Evolutionary conservation across 1,140 invertebrate genomes (phyloP), one percentile per base, ranked within the genome.

Genomic region (Nephila pilipes): DNA sequence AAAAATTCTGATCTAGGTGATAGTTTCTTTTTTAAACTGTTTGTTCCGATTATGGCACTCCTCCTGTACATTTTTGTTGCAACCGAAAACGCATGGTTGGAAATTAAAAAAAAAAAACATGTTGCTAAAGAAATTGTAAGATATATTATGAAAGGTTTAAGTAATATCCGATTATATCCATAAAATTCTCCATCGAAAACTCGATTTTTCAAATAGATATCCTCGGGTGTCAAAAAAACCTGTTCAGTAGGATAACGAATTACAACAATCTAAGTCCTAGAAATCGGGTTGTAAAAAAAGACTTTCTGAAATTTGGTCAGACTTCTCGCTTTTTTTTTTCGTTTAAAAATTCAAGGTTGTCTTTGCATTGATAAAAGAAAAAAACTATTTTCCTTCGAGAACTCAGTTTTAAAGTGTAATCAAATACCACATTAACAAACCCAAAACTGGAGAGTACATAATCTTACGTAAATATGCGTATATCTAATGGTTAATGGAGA

Each of bases 191-290:
- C 60, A 85, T 58, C 14, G 25, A n/a, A 58, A 55, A 55, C 55
- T 25, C 54, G 55, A 55, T 29, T 85, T 18, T 58, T 29, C n/a
- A 69, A 18, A 57, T 38, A 87, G 12, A 29, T 58, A 87, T 20
- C 60, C 63, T 87, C 60, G 8, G 36, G 60, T n/a, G 20, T 22
- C 20, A 10, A 10, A 32, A 38, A 87, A 87, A 87, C 85, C 60
- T 38, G 85, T 60, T 87, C 20, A 65, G 36, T 46, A 32, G 22
- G 22, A 38, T 32, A 87, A 87, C 46, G 85, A 87, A 57, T 87
- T 87, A 65, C n/a, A 46, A n/a, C 32, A 87, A 69, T 87, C 85
- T 63, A 32, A 54, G 36, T 60, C 54, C 60, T 25, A 87, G 38
- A 87, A 54, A 22, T 29, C n/a, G 36, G 16, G 25, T 32, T 5